Evolutionary conservation across 2,888 invertebrate genomes (phyloP), one percentile per base, ranked within the genome.

Genomic region (Calameuta idolon): DNA sequence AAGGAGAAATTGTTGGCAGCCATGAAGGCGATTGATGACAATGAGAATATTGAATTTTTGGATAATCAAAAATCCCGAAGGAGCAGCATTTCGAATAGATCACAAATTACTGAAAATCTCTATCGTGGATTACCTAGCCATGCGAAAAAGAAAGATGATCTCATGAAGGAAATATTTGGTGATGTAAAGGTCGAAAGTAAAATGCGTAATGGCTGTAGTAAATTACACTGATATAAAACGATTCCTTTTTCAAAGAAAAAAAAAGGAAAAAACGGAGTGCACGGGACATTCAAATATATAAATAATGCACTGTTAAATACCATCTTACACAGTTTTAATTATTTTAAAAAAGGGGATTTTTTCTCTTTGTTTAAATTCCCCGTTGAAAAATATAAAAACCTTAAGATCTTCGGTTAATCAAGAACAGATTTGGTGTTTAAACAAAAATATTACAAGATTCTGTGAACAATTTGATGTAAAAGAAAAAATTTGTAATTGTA

Each of bases 1-100:
- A 95, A 94, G 86, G 92, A 92, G 75, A 94, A 94, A 85, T 88
- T 95, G 71, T 90, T 95, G 76, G 94, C 94, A 23, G 94, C 94
- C 3, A 92, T 95, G 79, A 94, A 94, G 85, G 94, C 94, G 34
- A 95, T 95, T 81, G 95, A 95, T 86, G 92, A 93, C 79, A 91
- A 91, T 69, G 90, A 90, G 74, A 90, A 90, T 76, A 87, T 91
- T 69, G 90, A 91, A 76, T 88, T 87, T 79, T 15, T 87, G 30
- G 79, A 83, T 34, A 86, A 85, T 78, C 83, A 84, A 74, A 88
- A 86, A 77, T 68, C 79, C 30, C 81, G 82, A 75, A 84, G 79
- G n/a, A 82, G 79, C 30, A 83, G 80, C 11, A 79, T 35, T 33
- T 34, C 81, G 1, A 81, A 79, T n/a, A 84, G 88, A 77, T 87